Evolutionary conservation across 2,888 invertebrate genomes (phyloP).

Genomic region (Eupithecia centaureata): DNA sequence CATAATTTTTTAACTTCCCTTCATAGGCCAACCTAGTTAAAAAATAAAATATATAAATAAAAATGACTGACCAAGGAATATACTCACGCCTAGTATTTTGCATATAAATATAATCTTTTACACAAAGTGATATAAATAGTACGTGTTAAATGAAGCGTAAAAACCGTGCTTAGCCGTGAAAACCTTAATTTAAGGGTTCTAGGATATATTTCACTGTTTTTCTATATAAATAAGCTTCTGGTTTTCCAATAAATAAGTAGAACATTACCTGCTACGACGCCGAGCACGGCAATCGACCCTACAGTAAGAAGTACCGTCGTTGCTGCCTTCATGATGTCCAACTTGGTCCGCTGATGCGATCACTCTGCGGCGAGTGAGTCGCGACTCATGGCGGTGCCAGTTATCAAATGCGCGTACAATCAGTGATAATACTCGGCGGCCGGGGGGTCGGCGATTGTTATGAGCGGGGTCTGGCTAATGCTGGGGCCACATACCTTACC

Average conservation of each 20-base stretch:
- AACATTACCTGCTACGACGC: constrained; percentile 60
- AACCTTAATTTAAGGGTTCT: too few species aligned
- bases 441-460: background rate
- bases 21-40: too few species aligned
- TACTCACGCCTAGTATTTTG: too few species aligned
- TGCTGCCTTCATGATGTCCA: constrained; percentile 52
- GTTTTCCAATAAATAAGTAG: too few species aligned
- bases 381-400: background rate
- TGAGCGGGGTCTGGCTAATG: background rate
- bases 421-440: background rate
- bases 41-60: too few species aligned
- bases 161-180: too few species aligned
- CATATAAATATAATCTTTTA: background rate
- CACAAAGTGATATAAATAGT: background rate
- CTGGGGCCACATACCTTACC: too few species aligned
- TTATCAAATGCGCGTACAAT: background rate
- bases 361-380: background rate
- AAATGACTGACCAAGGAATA: background rate
- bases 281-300: constrained; percentile 55
- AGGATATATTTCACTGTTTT: too few species aligned
- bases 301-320: constrained; percentile 51
- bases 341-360: background rate
- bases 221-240: too few species aligned
- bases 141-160: background rate
- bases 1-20: too few species aligned